Evolutionary conservation across 2,888 invertebrate species (phyloP).

Genomic region (Thumatha senex): DNA sequence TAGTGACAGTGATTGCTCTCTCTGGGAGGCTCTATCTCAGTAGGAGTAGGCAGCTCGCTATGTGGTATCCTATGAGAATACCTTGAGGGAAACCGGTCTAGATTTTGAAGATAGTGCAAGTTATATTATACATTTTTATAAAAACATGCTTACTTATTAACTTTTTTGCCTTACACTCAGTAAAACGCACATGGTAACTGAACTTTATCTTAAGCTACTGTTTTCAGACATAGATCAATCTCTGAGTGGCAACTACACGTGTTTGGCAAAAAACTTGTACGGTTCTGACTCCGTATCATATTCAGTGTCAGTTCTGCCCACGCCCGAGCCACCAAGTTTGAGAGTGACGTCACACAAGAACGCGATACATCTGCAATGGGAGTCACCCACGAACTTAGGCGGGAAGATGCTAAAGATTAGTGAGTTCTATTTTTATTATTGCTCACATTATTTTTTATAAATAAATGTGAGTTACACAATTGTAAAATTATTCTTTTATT

Average conservation of each 20-base stretch:
- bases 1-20: too few relatives aligned
- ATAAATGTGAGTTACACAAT: too few relatives aligned
- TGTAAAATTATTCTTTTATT: too few relatives aligned
- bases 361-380: slow-evolving; percentile 84
- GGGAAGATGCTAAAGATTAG: slow-evolving; percentile 67
- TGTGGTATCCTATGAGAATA: too few relatives aligned
- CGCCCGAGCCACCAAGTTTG: slow-evolving; percentile 87
- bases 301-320: slow-evolving; percentile 89
- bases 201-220: slow-evolving; percentile 5
- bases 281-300: slow-evolving; percentile 93
- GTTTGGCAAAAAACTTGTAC: slow-evolving; percentile 91
- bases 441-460: not conserved
- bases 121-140: too few relatives aligned
- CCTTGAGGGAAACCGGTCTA: too few relatives aligned
- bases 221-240: slow-evolving; percentile 87
- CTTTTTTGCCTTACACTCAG: too few relatives aligned
- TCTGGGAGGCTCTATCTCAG: too few relatives aligned
- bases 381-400: slow-evolving; percentile 67
- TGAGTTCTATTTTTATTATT: slow-evolving; percentile 37
- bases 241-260: slow-evolving; percentile 91
- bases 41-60: too few relatives aligned
- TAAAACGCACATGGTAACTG: not conserved
- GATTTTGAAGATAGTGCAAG: too few relatives aligned
- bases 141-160: too few relatives aligned
- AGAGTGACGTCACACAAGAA: slow-evolving; percentile 77